Base-by-base conservation (phyloP, 2,113 vertebrate genomes). In the Mugil cephalus region DNA sequence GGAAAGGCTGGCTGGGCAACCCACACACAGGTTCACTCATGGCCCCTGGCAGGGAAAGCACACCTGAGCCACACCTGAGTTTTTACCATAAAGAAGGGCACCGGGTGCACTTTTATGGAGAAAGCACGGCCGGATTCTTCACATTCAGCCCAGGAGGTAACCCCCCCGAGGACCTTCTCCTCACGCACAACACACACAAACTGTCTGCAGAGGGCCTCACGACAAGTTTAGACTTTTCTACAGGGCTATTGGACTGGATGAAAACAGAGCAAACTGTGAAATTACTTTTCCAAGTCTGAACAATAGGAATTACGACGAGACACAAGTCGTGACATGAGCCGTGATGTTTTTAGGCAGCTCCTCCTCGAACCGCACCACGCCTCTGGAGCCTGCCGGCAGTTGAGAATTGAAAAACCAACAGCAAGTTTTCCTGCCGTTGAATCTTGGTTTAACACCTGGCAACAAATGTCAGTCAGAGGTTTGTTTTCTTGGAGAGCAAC, bases 61-160 rank as follows among this genome's bases (percentile, higher is more conserved):
- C 88, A 92, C 86, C 90, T 93, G 88, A 85, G 43, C 74, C 65
- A 77, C 56, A 79, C 58, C 79, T 82, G 79, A 83, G 54, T 13
- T 72, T n/a, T 60, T 52, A 52, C 76, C 69, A 64, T 30, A 21
- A 62, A 24, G 62, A 46, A n/a, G 64, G 18, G 15, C 53, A 47
- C 35, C 14, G 40, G 77, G 81, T 85, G 74, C 70, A 78, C 35
- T 4, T 78, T 84, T 69, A 56, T 45, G 7, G 18, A 51, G 36
- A 65, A 55, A 76, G 68, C n/a, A 2, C 36, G 42, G 69, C 64
- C 1, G 35, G 80, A 93, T 91, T 91, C 85, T 70, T 88, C n/a
- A 56, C 83, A 86, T 87, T 90, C 85, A 87, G 50, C 79, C 81
- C 74, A 17, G 38, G 54, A 77, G 83, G 80, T 39, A 68, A 67